Percentiles rank a stretch among this genome's conserved stretches.
These are phyloP conservation scores for Onychorhynchus coronatus DNA, from an alignment of 2,113 vertebrate species.

Conservation along the genomic window DNA sequence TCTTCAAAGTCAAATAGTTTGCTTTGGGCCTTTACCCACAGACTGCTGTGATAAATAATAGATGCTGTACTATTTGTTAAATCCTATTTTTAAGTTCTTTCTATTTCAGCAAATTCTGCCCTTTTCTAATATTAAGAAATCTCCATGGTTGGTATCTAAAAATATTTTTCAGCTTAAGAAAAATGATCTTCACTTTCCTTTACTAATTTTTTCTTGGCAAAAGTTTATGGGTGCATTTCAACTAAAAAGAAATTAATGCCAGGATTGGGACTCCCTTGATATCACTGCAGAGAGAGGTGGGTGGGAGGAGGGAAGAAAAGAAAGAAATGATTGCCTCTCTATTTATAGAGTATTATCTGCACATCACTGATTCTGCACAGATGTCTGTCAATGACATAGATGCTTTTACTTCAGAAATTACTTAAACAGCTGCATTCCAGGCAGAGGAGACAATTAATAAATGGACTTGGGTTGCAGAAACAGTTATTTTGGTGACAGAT, in stretches of 20 bases:
- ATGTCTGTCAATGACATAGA: constrained; percentile 47
- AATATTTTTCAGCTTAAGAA: not conserved
- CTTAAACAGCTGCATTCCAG: constrained; percentile 45
- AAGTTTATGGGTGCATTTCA: constrained; percentile 2
- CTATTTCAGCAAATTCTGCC: not conserved
- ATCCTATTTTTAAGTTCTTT: not conserved
- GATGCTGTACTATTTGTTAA: not conserved
- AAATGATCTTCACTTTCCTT: not conserved
- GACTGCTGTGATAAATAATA: not conserved
- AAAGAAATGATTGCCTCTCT: not conserved
- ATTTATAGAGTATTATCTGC: constrained; percentile 40
- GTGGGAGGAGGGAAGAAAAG: not conserved
- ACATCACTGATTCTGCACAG: constrained; percentile 27
- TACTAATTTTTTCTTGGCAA: not conserved
- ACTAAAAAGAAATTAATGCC: not conserved
- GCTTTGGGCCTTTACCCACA: not conserved
- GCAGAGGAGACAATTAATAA: constrained; percentile 37
- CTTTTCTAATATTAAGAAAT: not conserved
- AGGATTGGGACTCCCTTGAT: not conserved
- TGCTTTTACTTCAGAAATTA: constrained; percentile 21
- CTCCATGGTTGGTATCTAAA: not conserved
- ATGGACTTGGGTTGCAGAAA: constrained; percentile 18
- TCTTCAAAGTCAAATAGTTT: not conserved
- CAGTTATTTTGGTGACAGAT: constrained; percentile 45
- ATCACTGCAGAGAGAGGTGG: not conserved